These are phyloP conservation scores for Drosophila acutilabella DNA, from an alignment of 2,888 invertebrate genomes.

Conservation along the genomic window DNA sequence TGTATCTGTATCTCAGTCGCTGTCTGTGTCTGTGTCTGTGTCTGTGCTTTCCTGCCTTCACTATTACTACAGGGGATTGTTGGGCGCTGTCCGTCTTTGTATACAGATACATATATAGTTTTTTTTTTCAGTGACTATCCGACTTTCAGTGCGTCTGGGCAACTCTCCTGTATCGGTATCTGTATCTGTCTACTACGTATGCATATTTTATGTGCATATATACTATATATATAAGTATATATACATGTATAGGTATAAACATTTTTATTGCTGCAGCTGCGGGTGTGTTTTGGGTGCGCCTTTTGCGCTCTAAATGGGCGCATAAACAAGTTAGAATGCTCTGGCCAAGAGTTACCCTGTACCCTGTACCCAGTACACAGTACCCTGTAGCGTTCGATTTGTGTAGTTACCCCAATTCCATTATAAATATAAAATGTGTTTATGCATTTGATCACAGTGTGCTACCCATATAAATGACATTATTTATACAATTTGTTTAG, in stretches of 20 bases:
- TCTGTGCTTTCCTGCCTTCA: conserved; percentile 67
- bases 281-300: conserved; percentile 78
- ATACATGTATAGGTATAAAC: conserved; percentile 29
- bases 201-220: conserved; percentile 11
- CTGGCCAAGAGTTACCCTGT: conserved; percentile 28
- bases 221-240: conserved; percentile 48
- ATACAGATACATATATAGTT: conserved; percentile 8
- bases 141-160: conserved; percentile 55
- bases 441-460: conserved; percentile 16
- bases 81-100: conserved; percentile 55
- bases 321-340: conserved; percentile 46
- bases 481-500: conserved; percentile 11
- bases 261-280: conserved; percentile 77
- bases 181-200: conserved; percentile 21
- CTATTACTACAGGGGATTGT: conserved; percentile 50
- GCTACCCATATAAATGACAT: conserved; percentile 6
- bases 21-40: background rate
- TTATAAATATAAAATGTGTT: conserved; percentile 9
- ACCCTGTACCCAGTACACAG: conserved; percentile 19
- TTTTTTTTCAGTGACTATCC: conserved; percentile 39
- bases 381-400: background rate
- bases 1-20: conserved; percentile 49
- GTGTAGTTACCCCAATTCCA: conserved; percentile 19
- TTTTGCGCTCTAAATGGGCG: conserved; percentile 48
- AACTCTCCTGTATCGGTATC: conserved; percentile 8